A percentile compares a stretch with the other conserved stretches of the same genome.
Conservation (phyloP, 2,113 vertebrate genomes). For the Nibea coibor region DNA sequence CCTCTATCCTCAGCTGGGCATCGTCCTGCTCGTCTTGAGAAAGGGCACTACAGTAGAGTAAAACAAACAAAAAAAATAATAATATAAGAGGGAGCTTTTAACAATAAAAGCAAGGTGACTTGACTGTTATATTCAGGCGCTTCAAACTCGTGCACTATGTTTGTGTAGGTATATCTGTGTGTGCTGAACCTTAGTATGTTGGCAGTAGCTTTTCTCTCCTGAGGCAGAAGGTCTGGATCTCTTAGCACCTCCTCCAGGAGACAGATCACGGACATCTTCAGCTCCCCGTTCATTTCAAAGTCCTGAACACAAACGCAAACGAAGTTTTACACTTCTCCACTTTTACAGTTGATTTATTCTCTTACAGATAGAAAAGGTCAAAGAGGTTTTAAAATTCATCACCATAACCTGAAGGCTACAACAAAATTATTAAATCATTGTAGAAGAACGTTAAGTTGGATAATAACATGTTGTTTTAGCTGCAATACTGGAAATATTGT, state of each 20-base stretch:
- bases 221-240: slow-evolving; percentile 96
- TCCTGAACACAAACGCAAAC: slow-evolving; percentile 83
- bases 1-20: slow-evolving; percentile 92
- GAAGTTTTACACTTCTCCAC: neutral
- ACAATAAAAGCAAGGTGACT: neutral
- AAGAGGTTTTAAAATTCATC: too few relatives aligned
- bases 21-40: slow-evolving; percentile 98
- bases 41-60: slow-evolving; percentile 84
- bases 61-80: accelerated
- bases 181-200: slow-evolving; percentile 92
- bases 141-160: neutral
- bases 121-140: neutral
- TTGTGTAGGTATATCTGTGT: neutral
- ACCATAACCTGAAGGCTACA: too few relatives aligned
- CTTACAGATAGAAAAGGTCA: too few relatives aligned
- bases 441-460: too few relatives aligned
- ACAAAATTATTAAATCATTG: too few relatives aligned
- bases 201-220: slow-evolving; percentile 97
- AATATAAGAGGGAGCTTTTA: neutral
- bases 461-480: too few relatives aligned
- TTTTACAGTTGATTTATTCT: too few relatives aligned
- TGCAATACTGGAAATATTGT: too few relatives aligned
- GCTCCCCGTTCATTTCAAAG: slow-evolving; percentile 95
- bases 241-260: slow-evolving; percentile 96
- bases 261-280: slow-evolving; percentile 95